These are phyloP conservation scores for Zaprionus ghesquierei DNA, from an alignment of 1,140 invertebrate species.

Conservation along the genomic window DNA sequence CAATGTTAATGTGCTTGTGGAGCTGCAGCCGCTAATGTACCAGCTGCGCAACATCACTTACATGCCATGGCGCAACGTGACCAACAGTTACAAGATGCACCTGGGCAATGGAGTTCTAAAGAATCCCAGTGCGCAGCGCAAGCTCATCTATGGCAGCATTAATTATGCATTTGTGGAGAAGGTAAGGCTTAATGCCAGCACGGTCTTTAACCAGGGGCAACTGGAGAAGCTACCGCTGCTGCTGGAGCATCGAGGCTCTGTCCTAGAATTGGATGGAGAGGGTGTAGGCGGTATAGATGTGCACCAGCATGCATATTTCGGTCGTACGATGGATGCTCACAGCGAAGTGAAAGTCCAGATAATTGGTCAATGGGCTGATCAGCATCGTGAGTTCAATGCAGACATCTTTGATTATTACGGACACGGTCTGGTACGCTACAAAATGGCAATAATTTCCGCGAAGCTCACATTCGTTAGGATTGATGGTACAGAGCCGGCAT, in stretches of 20 bases:
- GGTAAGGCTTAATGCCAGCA: conserved; percentile 58
- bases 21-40: conserved; percentile 70
- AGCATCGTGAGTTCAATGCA: conserved; percentile 66
- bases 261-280: conserved; percentile 57
- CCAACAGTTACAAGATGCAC: conserved; percentile 71
- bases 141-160: conserved; percentile 73
- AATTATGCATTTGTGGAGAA: conserved; percentile 72
- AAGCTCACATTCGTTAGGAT: conserved; percentile 63
- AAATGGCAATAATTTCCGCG: conserved; percentile 36
- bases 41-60: conserved; percentile 71
- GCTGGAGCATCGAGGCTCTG: conserved; percentile 66
- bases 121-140: conserved; percentile 64
- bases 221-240: conserved; percentile 56
- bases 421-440: conserved; percentile 54
- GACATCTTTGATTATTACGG: conserved; percentile 76
- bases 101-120: conserved; percentile 56
- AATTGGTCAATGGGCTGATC: conserved; percentile 74
- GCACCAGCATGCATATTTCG: conserved; percentile 65
- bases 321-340: conserved; percentile 67
- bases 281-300: conserved; percentile 71
- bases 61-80: conserved; percentile 68
- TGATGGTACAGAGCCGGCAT: conserved; percentile 69
- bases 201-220: conserved; percentile 33
- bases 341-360: conserved; percentile 70
- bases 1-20: conserved; percentile 74